Conservation (phyloP, 1,140 invertebrate species). For the Scaptomyza hsui region DNA sequence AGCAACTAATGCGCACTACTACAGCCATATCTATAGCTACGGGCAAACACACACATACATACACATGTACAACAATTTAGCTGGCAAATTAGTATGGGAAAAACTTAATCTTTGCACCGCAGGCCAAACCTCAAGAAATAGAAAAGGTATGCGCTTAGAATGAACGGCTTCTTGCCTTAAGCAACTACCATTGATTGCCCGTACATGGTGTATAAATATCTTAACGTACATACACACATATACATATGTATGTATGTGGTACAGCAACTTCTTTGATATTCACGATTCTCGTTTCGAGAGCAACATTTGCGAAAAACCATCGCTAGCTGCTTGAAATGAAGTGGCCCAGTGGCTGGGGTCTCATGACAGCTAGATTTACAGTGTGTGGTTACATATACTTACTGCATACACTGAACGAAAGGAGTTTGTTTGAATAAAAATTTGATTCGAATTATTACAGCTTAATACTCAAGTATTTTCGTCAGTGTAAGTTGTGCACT, state of each 20-base stretch:
- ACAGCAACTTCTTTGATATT: constrained; percentile 58
- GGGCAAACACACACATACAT: not conserved
- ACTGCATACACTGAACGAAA: constrained; percentile 34
- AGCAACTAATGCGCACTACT: constrained; percentile 37
- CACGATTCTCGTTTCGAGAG: constrained; percentile 34
- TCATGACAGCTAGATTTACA: constrained; percentile 80
- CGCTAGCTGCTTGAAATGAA: constrained; percentile 52
- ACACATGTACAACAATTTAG: constrained; percentile 52
- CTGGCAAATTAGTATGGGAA: constrained; percentile 73
- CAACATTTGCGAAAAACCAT: not conserved
- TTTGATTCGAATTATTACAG: not conserved
- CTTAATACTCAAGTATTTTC: constrained; percentile 4
- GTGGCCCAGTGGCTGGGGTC: constrained; percentile 56
- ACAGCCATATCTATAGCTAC: constrained; percentile 31
- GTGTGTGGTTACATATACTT: constrained; percentile 62
- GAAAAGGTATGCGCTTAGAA: constrained; percentile 51
- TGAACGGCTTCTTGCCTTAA: constrained; percentile 68
- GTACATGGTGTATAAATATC: constrained; percentile 5
- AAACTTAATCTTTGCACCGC: constrained; percentile 67
- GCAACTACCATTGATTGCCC: constrained; percentile 70
- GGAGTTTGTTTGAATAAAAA: not conserved
- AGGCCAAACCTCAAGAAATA: constrained; percentile 48
- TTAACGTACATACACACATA: constrained; percentile 4
- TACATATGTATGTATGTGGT: constrained; percentile 1
- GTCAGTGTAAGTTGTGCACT: constrained; percentile 14